Percentiles rank a stretch among this genome's conserved stretches.
These are phyloP conservation scores for Periphyllus acericola DNA, from an alignment of 2,888 invertebrate species.

Conservation along the genomic window DNA sequence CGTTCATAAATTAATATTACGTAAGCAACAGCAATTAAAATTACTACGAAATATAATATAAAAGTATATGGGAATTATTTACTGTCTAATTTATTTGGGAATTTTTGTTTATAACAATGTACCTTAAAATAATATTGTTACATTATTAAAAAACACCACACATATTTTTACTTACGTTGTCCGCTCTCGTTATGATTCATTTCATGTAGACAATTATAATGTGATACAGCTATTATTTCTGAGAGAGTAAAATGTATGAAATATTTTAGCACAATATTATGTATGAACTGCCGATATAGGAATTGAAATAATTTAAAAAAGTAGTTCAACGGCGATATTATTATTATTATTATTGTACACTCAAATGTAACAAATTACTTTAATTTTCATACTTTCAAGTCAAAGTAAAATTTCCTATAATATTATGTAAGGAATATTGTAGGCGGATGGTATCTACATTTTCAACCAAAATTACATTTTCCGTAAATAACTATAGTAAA, in stretches of 20 bases:
- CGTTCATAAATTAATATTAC: not conserved
- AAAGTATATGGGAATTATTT: not conserved
- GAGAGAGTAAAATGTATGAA: not conserved
- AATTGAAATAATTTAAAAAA: too few species aligned
- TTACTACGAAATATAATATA: not conserved
- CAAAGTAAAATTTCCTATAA: too few species aligned
- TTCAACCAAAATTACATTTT: too few species aligned
- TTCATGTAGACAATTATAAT: not conserved
- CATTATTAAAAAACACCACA: conserved; percentile 14
- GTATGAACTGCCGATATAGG: not conserved
- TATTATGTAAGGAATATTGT: too few species aligned
- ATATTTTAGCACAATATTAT: not conserved
- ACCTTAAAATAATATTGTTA: conserved; percentile 6
- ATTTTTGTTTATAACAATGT: conserved; percentile 23
- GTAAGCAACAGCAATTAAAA: not conserved
- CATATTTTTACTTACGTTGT: not conserved
- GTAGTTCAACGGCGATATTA: too few species aligned
- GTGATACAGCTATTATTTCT: not conserved
- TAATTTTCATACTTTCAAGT: too few species aligned
- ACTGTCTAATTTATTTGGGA: not conserved
- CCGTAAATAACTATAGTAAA: too few species aligned
- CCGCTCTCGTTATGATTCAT: not conserved
- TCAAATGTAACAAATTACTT: too few species aligned
- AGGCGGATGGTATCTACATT: too few species aligned
- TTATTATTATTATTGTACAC: too few species aligned